Percentiles rank a stretch among this genome's conserved stretches.
These are phyloP conservation scores for Henricia sp. DNA, from an alignment of 53 echinoderm and acorn worm species.

Conservation along the genomic window DNA sequence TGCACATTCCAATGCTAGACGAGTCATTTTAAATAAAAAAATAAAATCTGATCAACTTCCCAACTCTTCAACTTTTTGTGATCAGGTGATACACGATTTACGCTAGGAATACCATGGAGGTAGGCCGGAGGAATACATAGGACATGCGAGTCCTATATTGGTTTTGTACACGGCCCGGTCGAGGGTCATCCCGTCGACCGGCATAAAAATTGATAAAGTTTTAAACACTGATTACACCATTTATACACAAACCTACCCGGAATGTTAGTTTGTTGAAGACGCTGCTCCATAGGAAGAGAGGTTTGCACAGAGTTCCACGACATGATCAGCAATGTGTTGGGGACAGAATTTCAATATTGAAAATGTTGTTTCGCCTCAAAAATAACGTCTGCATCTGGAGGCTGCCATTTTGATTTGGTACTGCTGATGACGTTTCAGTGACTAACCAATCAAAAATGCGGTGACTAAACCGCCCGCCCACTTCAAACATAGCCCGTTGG, in stretches of 20 bases:
- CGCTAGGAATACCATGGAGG: too few relatives aligned
- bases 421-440: conserved; percentile 23
- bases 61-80: too few relatives aligned
- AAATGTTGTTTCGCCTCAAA: neutral
- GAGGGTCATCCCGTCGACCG: too few relatives aligned
- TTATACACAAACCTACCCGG: conserved; percentile 14
- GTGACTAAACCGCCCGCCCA: neutral
- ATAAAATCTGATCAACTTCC: too few relatives aligned
- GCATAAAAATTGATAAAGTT: too few relatives aligned
- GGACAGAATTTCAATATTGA: neutral
- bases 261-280: conserved; percentile 5
- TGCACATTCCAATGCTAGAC: too few relatives aligned
- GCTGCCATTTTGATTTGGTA: conserved; percentile 25
- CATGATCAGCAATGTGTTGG: neutral
- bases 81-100: too few relatives aligned
- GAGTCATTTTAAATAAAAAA: too few relatives aligned
- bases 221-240: too few relatives aligned
- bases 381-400: neutral
- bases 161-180: too few relatives aligned
- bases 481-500: neutral
- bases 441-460: conserved; percentile 23
- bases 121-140: too few relatives aligned
- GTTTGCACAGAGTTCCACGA: conserved; percentile 48
- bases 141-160: too few relatives aligned
- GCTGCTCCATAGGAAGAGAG: conserved; percentile 2